Evolutionary conservation across 2,888 invertebrate species (phyloP), one percentile per base, ranked within the genome.

Genomic region (Conistra vaccinii): DNA sequence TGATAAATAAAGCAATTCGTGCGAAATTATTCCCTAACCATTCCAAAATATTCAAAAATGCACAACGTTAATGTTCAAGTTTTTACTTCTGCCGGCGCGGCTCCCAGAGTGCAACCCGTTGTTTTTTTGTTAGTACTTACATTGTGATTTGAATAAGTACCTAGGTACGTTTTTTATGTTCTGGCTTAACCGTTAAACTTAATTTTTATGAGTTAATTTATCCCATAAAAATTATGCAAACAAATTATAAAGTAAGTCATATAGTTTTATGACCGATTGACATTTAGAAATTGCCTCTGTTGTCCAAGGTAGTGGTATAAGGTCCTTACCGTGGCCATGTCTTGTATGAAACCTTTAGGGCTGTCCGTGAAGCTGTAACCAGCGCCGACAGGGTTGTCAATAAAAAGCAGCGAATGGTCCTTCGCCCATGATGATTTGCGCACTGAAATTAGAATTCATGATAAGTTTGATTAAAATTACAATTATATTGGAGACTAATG

Each of bases 361-460:
- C 93, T 92, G 55, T 96, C 92, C 0, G 97, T 97, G 87, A 97
- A 97, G 89, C 97, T 97, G 91, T 96, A 97, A 0, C 97, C 97
- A 14, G 97, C 95, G 0, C 97, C 97, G 20, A 97, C 97, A 0
- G 97, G 97, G 89, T 97, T 97, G 90, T 97, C 97, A 73, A 97
- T 97, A 91, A 97, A 97, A 55, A 97, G 87, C 87, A 97, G 89
- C 10, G 97, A 97, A 87, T 97, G 96, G 7, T 97, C 94, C 66
- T 93, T 94, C 62, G 95, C 96, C 97, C 97, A 97, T 0, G 97
- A 91, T 77, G 89, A 90, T 7, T 94, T 90, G 29, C 97, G 95
- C 65, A 91, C 97, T 97, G 90, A 35, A 93, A 92, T 57, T 9
- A 76, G 26, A 63, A 71, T n/a, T n/a, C n/a, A n/a, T 35, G 9